These are phyloP conservation scores for Pocota personata DNA, from an alignment of 2,888 invertebrate genomes.

Conservation along the genomic window DNA sequence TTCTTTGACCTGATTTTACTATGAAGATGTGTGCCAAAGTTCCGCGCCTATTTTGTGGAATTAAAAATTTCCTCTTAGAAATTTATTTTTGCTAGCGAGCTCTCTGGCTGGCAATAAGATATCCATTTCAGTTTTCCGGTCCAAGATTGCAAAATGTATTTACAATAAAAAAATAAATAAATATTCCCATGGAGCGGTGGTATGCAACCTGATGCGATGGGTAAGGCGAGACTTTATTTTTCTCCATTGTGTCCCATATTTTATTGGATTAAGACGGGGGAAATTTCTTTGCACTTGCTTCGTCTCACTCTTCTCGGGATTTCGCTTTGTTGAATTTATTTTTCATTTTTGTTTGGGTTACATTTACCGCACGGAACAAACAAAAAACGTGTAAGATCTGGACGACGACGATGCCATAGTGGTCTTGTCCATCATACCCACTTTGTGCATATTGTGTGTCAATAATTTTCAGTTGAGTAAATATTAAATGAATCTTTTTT, in stretches of 20 bases:
- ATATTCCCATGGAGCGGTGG: constrained; percentile 28
- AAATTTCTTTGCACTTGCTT: constrained; percentile 54
- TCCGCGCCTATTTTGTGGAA: constrained; percentile 46
- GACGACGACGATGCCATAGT: not conserved
- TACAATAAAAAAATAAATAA: not conserved
- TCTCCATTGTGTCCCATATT: constrained; percentile 32
- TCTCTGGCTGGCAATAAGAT: constrained; percentile 18
- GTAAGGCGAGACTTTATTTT: constrained; percentile 35
- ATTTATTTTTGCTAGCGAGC: not conserved
- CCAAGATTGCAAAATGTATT: constrained; percentile 43
- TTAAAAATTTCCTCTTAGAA: constrained; percentile 4
- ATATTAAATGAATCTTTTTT: constrained; percentile 26
- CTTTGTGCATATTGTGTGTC: constrained; percentile 54
- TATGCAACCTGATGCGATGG: constrained; percentile 34
- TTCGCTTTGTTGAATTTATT: constrained; percentile 15
- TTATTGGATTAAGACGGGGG: constrained; percentile 54
- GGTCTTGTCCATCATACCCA: constrained; percentile 1
- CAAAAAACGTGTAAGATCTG: constrained; percentile 10
- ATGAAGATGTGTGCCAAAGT: constrained; percentile 51
- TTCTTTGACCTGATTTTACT: constrained; percentile 44
- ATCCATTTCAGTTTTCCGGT: constrained; percentile 64
- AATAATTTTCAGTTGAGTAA: constrained; percentile 64
- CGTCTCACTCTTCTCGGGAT: constrained; percentile 4
- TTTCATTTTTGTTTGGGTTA: constrained; percentile 15
- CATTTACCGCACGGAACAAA: constrained; percentile 9